phyloP scores from a whole-genome alignment of 2,113 vertebrate species.

The Fregetta grallaria region DNA sequence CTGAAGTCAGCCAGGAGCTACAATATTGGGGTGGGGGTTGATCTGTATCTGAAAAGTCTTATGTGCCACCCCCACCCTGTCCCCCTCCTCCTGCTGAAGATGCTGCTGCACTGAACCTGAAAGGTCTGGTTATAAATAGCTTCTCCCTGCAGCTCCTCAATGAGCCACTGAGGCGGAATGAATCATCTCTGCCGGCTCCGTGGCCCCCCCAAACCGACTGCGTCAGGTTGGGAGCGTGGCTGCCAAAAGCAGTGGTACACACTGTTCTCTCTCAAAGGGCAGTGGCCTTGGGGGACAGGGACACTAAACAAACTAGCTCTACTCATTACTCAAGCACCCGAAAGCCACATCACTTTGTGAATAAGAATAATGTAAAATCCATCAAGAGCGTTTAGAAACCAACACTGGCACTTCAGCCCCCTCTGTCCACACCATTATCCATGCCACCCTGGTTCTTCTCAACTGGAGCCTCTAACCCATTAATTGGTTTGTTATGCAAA shows the following conservation, averaged over 20 bases:
- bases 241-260: constrained; percentile 39
- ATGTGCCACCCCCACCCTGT: neutral
- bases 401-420: neutral
- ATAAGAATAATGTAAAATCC: neutral
- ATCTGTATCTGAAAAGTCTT: neutral
- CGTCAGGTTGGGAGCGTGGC: constrained; percentile 32
- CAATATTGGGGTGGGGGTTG: neutral
- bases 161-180: constrained; percentile 65
- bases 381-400: neutral
- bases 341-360: neutral
- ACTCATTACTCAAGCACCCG: neutral
- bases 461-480: neutral
- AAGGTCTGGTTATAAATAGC: constrained; percentile 69
- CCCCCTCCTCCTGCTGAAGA: constrained; percentile 17
- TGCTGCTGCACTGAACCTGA: constrained; percentile 65
- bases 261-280: constrained; percentile 53
- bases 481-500: neutral
- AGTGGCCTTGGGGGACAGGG: constrained; percentile 40
- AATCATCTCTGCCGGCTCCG: constrained; percentile 50
- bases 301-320: neutral
- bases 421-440: neutral
- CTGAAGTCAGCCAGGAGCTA: neutral
- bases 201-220: constrained; percentile 38
- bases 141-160: constrained; percentile 65
- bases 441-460: neutral